A percentile compares a stretch with the other conserved stretches of the same genome.
phyloP scores from a whole-genome alignment of 2,888 invertebrate species.

The Stegana nigrithorax region DNA sequence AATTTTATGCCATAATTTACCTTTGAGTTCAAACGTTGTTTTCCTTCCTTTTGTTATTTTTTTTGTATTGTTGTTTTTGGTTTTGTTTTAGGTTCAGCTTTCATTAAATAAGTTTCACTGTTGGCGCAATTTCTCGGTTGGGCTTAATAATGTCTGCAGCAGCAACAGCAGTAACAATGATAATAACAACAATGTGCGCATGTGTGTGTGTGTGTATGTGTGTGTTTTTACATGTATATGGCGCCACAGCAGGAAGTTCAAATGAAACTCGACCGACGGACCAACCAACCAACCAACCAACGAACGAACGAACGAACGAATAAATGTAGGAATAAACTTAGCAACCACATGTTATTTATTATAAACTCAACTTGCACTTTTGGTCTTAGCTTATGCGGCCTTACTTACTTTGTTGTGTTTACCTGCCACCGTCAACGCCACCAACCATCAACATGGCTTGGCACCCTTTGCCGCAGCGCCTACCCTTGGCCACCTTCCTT shows the following conservation, averaged over 20 bases:
- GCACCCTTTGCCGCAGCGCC: background rate
- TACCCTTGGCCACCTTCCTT: background rate
- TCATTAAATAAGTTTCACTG: conserved; percentile 16
- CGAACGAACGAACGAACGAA: no score
- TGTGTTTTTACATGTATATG: no score
- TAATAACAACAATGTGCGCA: no score
- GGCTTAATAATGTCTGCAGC: background rate
- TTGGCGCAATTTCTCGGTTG: background rate
- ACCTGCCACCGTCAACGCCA: no score
- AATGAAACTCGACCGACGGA: background rate
- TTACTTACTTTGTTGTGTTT: no score
- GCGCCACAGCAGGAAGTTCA: conserved; percentile 12
- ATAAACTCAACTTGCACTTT: background rate
- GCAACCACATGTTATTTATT: conserved; percentile 18
- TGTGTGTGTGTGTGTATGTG: no score
- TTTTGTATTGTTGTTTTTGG: background rate
- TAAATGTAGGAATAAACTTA: no score
- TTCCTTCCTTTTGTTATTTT: background rate
- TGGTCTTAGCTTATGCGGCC: background rate
- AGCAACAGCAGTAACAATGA: background rate
- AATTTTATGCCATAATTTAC: background rate
- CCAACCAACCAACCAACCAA: background rate
- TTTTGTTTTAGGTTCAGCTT: background rate
- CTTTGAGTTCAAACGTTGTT: conserved; percentile 7
- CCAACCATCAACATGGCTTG: no score